These are phyloP conservation scores for Gasterosteus nipponicus DNA, from an alignment of 2,113 vertebrate genomes.

Conservation along the genomic window DNA sequence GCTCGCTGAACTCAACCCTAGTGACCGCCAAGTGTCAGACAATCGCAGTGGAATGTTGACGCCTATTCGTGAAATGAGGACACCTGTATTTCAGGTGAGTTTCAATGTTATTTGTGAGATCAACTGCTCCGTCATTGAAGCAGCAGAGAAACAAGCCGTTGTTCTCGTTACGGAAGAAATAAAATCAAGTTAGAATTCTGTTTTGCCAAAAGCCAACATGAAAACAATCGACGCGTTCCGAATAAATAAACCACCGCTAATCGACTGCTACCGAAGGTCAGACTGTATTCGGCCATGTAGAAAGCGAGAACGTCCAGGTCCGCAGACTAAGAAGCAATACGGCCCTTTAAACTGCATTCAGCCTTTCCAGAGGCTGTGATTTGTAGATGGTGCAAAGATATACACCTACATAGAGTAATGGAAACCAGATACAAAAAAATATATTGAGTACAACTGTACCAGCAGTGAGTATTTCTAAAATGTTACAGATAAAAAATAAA, in stretches of 20 bases:
- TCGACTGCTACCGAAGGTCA: constrained; percentile 63
- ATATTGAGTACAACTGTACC: constrained; percentile 95
- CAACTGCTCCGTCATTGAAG: constrained; percentile 7
- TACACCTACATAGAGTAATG: constrained; percentile 76
- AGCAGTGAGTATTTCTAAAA: constrained; percentile 96
- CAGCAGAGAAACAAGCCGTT: constrained; percentile 3
- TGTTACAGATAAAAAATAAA: constrained; percentile 92
- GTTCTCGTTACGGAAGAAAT: constrained; percentile 11
- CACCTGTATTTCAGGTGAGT: constrained; percentile 9
- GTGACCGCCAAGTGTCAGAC: constrained; percentile 14
- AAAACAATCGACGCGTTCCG: constrained; percentile 40
- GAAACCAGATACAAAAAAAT: constrained; percentile 87
- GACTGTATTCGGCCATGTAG: constrained; percentile 66
- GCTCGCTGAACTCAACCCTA: constrained; percentile 32
- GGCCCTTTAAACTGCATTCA: constrained; percentile 68
- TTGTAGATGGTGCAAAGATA: constrained; percentile 74
- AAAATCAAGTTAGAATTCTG: constrained; percentile 16
- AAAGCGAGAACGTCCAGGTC: constrained; percentile 76
- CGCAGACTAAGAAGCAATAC: constrained; percentile 56
- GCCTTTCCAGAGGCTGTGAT: constrained; percentile 88
- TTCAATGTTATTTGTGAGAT: constrained; percentile 6
- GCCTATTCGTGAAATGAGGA: constrained; percentile 15
- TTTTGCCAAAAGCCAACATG: constrained; percentile 30
- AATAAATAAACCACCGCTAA: constrained; percentile 74
- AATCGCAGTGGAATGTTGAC: constrained; percentile 38